phyloP scores from a whole-genome alignment of 2,888 invertebrate genomes.

The Mactromeris polynyma region DNA sequence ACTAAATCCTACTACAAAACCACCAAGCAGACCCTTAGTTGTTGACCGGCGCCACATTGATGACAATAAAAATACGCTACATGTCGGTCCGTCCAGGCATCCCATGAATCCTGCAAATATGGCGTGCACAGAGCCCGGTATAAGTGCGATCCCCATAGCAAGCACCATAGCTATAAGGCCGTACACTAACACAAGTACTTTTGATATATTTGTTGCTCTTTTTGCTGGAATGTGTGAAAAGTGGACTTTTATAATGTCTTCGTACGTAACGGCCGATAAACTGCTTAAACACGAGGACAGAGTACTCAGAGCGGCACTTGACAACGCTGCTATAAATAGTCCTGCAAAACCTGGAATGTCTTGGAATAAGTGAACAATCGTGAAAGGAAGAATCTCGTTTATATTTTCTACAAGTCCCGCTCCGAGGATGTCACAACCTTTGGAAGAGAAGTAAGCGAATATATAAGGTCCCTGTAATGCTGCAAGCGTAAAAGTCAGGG shows the following conservation, averaged over 20 bases:
- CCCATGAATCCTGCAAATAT: slow-evolving; percentile 41
- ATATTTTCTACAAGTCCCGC: slow-evolving; percentile 37
- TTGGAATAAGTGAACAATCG: slow-evolving; percentile 41
- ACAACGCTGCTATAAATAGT: slow-evolving; percentile 53
- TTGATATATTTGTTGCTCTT: slow-evolving; percentile 40
- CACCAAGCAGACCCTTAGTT: slow-evolving; percentile 45
- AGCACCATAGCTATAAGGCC: slow-evolving; percentile 45
- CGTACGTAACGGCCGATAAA: slow-evolving; percentile 45
- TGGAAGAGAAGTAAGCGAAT: slow-evolving; percentile 48
- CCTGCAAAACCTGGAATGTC: slow-evolving; percentile 45
- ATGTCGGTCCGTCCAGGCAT: slow-evolving; percentile 49
- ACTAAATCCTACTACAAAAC: slow-evolving; percentile 34
- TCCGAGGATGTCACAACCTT: slow-evolving; percentile 49
- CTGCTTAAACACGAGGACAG: slow-evolving; percentile 48
- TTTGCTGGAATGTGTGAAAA: slow-evolving; percentile 30
- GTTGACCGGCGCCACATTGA: slow-evolving; percentile 43
- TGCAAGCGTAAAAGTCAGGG: not conserved
- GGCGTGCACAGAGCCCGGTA: slow-evolving; percentile 33
- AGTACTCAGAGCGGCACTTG: slow-evolving; percentile 55
- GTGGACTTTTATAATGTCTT: slow-evolving; percentile 34
- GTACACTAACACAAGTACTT: slow-evolving; percentile 42
- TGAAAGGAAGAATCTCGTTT: slow-evolving; percentile 46
- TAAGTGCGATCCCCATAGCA: slow-evolving; percentile 25
- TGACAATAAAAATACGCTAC: slow-evolving; percentile 48
- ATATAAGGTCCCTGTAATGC: slow-evolving; percentile 43